These are phyloP conservation scores for Ammodytes dubius DNA, from an alignment of 2,113 vertebrate genomes.

Conservation along the genomic window DNA sequence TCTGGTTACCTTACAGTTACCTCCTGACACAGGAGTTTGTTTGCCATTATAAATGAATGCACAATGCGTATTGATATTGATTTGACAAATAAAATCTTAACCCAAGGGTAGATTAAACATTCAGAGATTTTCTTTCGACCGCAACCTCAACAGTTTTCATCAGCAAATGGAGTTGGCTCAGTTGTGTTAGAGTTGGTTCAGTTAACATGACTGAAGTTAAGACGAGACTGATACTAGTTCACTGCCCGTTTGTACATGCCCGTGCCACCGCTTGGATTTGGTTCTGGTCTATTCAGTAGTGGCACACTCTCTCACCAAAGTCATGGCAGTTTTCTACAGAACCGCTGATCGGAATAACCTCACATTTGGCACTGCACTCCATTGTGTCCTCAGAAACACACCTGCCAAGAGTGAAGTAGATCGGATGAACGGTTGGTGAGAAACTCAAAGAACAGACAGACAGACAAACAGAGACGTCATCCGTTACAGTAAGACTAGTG, in stretches of 20 bases:
- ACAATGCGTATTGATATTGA: neutral
- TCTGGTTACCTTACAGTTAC: neutral
- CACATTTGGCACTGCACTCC: neutral
- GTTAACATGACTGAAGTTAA: neutral
- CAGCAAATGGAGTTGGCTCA: neutral
- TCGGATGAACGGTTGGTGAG: neutral
- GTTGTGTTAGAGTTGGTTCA: neutral
- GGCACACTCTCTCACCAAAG: too few species aligned
- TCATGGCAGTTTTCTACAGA: too few species aligned
- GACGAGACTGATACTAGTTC: too few species aligned
- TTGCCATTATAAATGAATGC: neutral
- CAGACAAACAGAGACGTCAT: neutral
- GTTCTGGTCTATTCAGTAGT: too few species aligned
- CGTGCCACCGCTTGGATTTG: too few species aligned
- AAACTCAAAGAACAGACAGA: neutral
- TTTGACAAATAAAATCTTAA: neutral
- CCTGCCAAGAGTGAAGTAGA: neutral
- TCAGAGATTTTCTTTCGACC: neutral
- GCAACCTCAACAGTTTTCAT: neutral
- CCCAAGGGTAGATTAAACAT: neutral
- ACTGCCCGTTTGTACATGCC: too few species aligned
- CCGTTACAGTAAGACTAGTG: neutral
- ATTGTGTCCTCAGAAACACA: neutral
- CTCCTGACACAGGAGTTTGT: neutral
- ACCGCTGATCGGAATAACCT: too few species aligned